Percentiles rank a stretch among this genome's conserved stretches.
Conservation (phyloP, 2,888 invertebrate species). For the Drosophila villosipedis region DNA sequence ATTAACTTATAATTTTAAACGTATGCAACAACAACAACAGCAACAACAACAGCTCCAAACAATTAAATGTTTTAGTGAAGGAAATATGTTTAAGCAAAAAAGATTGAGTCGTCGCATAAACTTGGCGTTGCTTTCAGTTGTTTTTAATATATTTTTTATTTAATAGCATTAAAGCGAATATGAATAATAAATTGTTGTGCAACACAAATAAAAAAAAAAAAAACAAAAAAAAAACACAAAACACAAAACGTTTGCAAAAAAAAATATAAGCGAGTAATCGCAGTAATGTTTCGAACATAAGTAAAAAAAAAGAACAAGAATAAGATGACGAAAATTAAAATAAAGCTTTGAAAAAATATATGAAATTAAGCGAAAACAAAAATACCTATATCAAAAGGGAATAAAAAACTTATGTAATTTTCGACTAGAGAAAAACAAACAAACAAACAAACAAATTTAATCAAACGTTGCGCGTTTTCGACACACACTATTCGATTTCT, state of each 20-base stretch:
- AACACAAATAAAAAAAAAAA: constrained; percentile 37
- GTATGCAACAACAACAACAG: constrained; percentile 26
- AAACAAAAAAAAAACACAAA: constrained; percentile 21
- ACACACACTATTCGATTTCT: constrained; percentile 72
- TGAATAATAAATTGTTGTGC: constrained; percentile 66
- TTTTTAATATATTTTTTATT: constrained; percentile 59
- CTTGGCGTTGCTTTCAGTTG: constrained; percentile 66
- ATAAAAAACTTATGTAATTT: constrained; percentile 76
- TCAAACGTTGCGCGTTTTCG: constrained; percentile 77
- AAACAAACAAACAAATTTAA: constrained; percentile 52
- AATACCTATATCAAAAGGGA: constrained; percentile 51
- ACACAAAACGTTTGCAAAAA: constrained; percentile 45
- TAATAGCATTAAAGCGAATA: constrained; percentile 51
- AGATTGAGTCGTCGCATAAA: constrained; percentile 32
- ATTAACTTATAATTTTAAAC: constrained; percentile 25
- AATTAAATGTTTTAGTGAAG: constrained; percentile 12
- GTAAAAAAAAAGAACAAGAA: constrained; percentile 15
- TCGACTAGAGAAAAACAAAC: constrained; percentile 68
- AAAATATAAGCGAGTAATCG: constrained; percentile 14
- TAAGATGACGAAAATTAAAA: constrained; percentile 25
- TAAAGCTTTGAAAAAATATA: constrained; percentile 48
- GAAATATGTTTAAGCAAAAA: constrained; percentile 26
- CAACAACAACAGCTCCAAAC: constrained; percentile 10
- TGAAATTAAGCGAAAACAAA: constrained; percentile 51
- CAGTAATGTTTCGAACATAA: constrained; percentile 24